phyloP scores from a whole-genome alignment of 2,797 vertebrate genomes.

The Rhinella marina region DNA sequence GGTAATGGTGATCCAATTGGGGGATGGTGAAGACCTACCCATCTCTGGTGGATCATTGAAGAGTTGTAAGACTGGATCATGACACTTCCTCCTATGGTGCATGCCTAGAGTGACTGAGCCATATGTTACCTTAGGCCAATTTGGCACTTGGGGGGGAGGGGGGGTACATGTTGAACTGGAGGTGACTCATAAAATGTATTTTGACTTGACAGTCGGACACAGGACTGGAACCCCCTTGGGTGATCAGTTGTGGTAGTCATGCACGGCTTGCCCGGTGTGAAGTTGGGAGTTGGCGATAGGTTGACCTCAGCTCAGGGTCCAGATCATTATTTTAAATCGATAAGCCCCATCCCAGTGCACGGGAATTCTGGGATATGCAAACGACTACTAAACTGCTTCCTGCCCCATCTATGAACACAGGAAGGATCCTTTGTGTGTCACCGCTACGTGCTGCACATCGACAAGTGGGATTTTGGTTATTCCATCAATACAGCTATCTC shows the following conservation, averaged over 20 bases:
- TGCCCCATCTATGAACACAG: not conserved
- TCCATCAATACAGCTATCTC: not conserved
- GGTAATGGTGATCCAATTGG: too few species aligned
- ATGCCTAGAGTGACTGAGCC: too few species aligned
- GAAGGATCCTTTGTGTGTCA: constrained; percentile 16
- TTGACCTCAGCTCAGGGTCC: not conserved
- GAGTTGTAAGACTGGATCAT: too few species aligned
- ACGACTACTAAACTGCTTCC: not conserved
- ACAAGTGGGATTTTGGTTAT: not conserved
- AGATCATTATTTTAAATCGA: not conserved
- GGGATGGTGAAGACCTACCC: too few species aligned
- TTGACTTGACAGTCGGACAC: not conserved
- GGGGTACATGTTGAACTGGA: too few species aligned
- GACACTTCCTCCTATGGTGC: too few species aligned
- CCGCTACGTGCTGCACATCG: not conserved
- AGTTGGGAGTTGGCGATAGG: not conserved
- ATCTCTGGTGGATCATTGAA: too few species aligned
- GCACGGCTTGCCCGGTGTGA: not conserved
- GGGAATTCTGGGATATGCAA: not conserved
- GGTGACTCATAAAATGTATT: not conserved
- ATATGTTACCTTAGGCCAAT: not conserved
- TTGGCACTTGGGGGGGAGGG: not conserved
- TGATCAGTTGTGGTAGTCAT: not conserved
- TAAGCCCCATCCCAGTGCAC: not conserved
- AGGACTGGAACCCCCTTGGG: not conserved